Percentiles rank a stretch among this genome's conserved stretches.
These are phyloP conservation scores for Thymelicus sylvestris DNA, from an alignment of 2,888 invertebrate species.

Conservation along the genomic window DNA sequence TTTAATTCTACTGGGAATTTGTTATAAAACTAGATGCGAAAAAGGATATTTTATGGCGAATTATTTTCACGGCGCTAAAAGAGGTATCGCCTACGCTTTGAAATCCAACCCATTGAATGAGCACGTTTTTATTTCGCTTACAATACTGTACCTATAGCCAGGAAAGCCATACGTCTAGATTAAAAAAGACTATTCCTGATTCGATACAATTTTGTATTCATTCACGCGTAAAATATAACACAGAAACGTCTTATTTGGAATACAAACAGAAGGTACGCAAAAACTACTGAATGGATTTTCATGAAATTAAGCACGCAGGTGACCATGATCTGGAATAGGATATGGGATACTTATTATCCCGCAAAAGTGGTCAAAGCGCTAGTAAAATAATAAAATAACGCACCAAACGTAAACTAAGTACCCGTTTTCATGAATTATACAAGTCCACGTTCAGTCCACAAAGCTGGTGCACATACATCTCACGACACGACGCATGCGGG, in stretches of 20 bases:
- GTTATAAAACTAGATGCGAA: conserved; percentile 14
- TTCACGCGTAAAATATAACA: neutral
- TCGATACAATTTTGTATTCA: conserved; percentile 14
- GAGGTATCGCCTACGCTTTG: conserved; percentile 53
- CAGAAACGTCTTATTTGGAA: neutral
- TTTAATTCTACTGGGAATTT: conserved; percentile 17
- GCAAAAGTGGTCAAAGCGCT: no score
- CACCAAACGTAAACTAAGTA: no score
- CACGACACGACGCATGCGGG: conserved; percentile 58
- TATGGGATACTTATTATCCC: no score
- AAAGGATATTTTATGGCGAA: conserved; percentile 37
- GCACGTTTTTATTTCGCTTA: conserved; percentile 69
- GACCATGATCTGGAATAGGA: no score
- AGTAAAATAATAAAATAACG: no score
- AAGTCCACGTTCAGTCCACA: conserved; percentile 14
- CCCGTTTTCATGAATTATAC: conserved; percentile 7
- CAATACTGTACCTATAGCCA: conserved; percentile 59
- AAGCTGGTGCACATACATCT: conserved; percentile 46
- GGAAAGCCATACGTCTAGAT: conserved; percentile 16
- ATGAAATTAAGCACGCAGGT: no score
- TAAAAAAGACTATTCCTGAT: conserved; percentile 31
- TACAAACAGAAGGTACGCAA: neutral
- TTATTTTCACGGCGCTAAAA: conserved; percentile 39
- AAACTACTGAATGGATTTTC: no score
- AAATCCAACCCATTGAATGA: conserved; percentile 68